Conservation (phyloP, 2,797 vertebrate genomes). For the Sebastes baramenuke region DNA sequence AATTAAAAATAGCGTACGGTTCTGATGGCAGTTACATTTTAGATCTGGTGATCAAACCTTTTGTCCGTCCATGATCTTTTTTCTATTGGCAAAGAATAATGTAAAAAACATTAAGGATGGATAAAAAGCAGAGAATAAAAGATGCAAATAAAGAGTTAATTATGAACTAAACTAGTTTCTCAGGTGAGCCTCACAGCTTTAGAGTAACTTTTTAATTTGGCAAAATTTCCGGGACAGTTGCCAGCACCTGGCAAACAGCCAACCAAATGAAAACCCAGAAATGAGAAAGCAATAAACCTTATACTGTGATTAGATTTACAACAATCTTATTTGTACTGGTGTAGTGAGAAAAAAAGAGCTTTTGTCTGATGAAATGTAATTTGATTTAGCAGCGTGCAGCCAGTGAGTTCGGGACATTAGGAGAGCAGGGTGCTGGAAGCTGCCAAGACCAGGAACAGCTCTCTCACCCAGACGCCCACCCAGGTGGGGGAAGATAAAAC, state of each 20-base stretch:
- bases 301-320: conserved; percentile 69
- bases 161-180: conserved; percentile 18
- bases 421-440: conserved; percentile 37
- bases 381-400: conserved; percentile 69
- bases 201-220: conserved; percentile 45
- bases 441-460: conserved; percentile 41
- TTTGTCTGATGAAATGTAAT: conserved; percentile 75
- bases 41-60: too few relatives aligned
- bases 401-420: conserved; percentile 52
- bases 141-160: conserved; percentile 15
- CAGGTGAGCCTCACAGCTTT: conserved; percentile 2
- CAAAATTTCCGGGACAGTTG: conserved; percentile 26
- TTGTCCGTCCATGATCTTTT: too few relatives aligned
- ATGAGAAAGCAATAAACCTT: conserved; percentile 68
- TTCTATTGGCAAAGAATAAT: too few relatives aligned
- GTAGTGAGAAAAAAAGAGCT: conserved; percentile 49
- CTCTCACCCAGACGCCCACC: conserved; percentile 42
- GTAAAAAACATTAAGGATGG: not conserved
- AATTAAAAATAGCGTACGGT: too few relatives aligned
- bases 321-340: conserved; percentile 68
- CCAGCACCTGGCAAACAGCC: conserved; percentile 43
- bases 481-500: conserved; percentile 28
- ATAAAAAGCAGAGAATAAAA: not conserved
- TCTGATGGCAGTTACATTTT: too few relatives aligned
- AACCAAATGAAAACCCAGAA: conserved; percentile 57